Evolutionary conservation across 2,113 vertebrate genomes (phyloP).

Genomic region (Macrotis lagotis): DNA sequence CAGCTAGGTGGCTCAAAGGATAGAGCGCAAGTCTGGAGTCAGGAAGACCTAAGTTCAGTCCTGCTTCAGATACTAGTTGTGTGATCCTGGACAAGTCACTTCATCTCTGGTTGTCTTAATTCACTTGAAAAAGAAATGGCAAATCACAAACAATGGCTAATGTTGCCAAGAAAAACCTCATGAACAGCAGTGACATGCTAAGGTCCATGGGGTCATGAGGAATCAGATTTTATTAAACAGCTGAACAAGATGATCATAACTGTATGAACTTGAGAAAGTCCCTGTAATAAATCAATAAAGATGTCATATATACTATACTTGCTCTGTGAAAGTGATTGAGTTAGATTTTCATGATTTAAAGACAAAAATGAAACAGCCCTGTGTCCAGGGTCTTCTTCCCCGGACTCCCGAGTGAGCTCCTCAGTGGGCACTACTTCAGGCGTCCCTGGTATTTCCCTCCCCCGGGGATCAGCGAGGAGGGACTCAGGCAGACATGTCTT

Average conservation of each 20-base stretch:
- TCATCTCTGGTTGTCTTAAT: neutral
- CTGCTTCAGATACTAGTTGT: neutral
- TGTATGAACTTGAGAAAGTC: neutral
- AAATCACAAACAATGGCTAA: too few species aligned
- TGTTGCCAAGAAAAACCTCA: neutral
- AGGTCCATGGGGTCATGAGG: neutral
- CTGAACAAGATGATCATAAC: neutral
- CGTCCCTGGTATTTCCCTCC: too few species aligned
- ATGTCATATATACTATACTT: neutral
- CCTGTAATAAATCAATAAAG: too few species aligned
- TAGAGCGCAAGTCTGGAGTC: neutral
- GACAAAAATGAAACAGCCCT: neutral
- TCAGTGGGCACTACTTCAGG: too few species aligned
- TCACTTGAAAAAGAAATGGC: neutral
- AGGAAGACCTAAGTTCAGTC: neutral
- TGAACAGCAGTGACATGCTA: neutral
- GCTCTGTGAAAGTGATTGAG: neutral
- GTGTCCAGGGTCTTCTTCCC: too few species aligned
- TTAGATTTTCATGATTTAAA: neutral
- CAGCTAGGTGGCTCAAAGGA: neutral
- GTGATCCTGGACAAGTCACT: neutral
- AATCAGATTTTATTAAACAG: too few species aligned
- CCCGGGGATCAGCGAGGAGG: too few species aligned
- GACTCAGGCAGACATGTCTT: too few species aligned
- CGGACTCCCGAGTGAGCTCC: too few species aligned